These are phyloP conservation scores for Peromyscus eremicus DNA, from an alignment of 2,797 vertebrate genomes.

Conservation along the genomic window DNA sequence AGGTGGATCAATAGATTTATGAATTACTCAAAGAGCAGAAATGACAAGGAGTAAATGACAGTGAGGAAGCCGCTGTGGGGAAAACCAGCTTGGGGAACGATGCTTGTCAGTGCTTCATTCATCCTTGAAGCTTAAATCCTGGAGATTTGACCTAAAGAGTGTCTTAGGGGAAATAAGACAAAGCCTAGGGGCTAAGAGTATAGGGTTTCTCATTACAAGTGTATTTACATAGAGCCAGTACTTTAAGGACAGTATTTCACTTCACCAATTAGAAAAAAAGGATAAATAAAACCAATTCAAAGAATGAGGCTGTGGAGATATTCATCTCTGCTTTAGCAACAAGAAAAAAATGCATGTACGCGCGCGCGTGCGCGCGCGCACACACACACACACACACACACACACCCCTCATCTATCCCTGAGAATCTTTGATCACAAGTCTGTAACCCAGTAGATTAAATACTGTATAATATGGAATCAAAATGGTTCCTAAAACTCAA, in stretches of 20 bases:
- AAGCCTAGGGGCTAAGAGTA: background rate
- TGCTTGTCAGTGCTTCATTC: background rate
- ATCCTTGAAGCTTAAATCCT: background rate
- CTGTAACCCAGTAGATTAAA: background rate
- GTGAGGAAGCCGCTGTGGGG: background rate
- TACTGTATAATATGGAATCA: background rate
- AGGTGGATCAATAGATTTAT: background rate
- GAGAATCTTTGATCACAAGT: background rate
- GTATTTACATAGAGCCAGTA: background rate
- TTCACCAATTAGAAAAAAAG: background rate
- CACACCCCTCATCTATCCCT: background rate
- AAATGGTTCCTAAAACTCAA: background rate
- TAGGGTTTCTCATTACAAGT: background rate
- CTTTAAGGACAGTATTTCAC: background rate
- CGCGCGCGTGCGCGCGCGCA: too few species aligned
- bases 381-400: background rate
- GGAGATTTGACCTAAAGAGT: background rate
- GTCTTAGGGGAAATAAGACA: background rate
- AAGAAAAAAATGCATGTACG: background rate
- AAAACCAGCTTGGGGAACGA: background rate
- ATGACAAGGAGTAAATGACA: background rate
- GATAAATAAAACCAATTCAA: background rate
- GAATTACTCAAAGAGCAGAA: background rate
- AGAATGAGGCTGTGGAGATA: background rate
- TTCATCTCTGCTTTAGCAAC: background rate